Conservation (phyloP, 2,113 vertebrate genomes). For the Spermophilus dauricus region DNA sequence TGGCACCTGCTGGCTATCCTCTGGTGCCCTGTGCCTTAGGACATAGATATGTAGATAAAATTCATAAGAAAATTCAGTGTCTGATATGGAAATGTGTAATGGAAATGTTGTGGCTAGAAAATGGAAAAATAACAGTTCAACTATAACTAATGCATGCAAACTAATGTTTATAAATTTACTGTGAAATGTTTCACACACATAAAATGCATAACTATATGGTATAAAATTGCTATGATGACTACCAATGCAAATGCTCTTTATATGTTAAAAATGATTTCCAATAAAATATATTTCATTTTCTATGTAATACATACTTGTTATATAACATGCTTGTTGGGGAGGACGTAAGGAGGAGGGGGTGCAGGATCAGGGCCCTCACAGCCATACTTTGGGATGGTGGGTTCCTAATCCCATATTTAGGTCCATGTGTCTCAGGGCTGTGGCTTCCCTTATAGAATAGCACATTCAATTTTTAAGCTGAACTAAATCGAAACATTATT, state of each 20-base stretch:
- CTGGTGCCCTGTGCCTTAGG: background rate
- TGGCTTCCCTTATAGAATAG: background rate
- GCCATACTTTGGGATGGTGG: background rate
- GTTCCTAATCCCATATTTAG: background rate
- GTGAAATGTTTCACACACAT: background rate
- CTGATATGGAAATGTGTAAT: slow-evolving; percentile 7
- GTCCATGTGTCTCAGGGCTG: background rate
- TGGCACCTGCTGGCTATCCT: background rate
- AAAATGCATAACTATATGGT: background rate
- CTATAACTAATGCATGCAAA: background rate
- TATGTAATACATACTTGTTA: background rate
- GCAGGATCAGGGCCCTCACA: background rate
- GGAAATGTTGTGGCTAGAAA: background rate
- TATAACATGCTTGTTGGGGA: background rate
- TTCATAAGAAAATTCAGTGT: slow-evolving; percentile 31
- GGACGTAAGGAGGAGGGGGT: background rate
- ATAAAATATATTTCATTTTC: slow-evolving; percentile 6
- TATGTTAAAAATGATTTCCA: background rate
- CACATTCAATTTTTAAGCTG: background rate
- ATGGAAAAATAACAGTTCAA: background rate
- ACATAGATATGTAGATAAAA: background rate
- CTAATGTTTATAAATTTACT: background rate
- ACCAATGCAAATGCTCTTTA: background rate
- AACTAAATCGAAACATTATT: slow-evolving; percentile 5
- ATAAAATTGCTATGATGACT: background rate